A percentile compares a stretch with the other conserved stretches of the same genome.
Conservation (phyloP, 2,113 vertebrate species). For the Chascanopsetta lugubris region DNA sequence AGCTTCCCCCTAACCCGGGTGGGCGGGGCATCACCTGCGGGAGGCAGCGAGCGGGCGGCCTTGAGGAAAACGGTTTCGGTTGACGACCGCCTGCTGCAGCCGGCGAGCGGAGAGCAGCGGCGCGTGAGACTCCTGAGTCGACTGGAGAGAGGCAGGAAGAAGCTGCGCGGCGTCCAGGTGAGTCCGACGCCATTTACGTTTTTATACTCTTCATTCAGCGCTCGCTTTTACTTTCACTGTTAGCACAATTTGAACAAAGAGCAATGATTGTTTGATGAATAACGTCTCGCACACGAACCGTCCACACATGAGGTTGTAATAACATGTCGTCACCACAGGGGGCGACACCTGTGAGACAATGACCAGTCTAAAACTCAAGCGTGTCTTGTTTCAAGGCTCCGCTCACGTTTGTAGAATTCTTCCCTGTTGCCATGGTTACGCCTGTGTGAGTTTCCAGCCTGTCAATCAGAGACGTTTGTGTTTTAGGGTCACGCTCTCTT, state of each 20-base stretch:
- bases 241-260: background rate
- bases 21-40: constrained; percentile 28
- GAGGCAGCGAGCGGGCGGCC: constrained; percentile 69
- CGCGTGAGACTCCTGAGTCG: constrained; percentile 70
- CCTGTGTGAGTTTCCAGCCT: too few relatives aligned
- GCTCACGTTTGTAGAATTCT: too few relatives aligned
- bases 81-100: constrained; percentile 81
- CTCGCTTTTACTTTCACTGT: too few relatives aligned
- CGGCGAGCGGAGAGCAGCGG: constrained; percentile 66
- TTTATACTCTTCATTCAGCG: background rate
- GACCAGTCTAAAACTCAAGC: background rate
- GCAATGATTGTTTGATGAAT: background rate
- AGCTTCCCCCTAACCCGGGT: constrained; percentile 54
- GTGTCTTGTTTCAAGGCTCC: too few relatives aligned
- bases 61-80: constrained; percentile 82
- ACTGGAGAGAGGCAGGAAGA: constrained; percentile 77
- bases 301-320: background rate
- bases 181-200: constrained; percentile 63
- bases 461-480: too few relatives aligned
- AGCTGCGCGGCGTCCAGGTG: constrained; percentile 81
- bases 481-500: too few relatives aligned
- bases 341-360: background rate
- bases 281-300: background rate
- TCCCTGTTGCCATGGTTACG: too few relatives aligned
- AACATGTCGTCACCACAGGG: background rate